Evolutionary conservation across 2,888 invertebrate species (phyloP), one percentile per base, ranked within the genome.

Genomic region (Nesidiocoris tenuis): DNA sequence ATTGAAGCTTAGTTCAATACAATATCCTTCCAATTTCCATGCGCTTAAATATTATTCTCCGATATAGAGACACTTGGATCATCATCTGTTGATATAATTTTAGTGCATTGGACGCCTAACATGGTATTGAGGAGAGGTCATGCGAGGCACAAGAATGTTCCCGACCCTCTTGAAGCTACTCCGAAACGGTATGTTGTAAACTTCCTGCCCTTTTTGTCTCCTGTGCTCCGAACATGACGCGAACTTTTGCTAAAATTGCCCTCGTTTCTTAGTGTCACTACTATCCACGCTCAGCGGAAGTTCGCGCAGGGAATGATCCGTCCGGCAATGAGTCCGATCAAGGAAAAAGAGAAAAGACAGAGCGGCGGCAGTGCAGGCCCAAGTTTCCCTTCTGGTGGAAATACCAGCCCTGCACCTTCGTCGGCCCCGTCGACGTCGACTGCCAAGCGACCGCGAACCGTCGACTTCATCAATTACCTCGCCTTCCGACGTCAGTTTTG

Each of bases 241-340:
- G n/a, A n/a, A n/a, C n/a, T n/a, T n/a, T n/a, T n/a, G 3, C 59
- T 7, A 17, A 59, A 59, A 17, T 59, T 25, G 54, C 12, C 22
- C 2, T 67, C 25, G n/a, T 59, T 63, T 63, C 65, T 24, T 57
- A 65, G 65, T 64, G 61, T 57, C 59, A 89, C 90, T 61, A 91
- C 92, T 85, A 91, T 93, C 76, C 92, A 93, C 83, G 94, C 93
- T 61, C 94, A 94, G 84, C 86, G 94, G 78, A 94, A 94, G 84
- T 94, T 94, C 86, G 94, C 94, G 54, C 93, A 93, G 84, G 88
- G 88, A 39, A 86, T 87, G 78, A 79, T 75, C 61, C 87, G 87
- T 86, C 88, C 23, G 83, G 86, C 17, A 84, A 85, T 74, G 74
- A 70, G 56, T 79, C 89, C 89, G 7, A 85, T 88, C 3, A 88